Evolutionary conservation across 1,140 invertebrate species (phyloP), one percentile per base, ranked within the genome.

Genomic region (Coboldia fuscipes): DNA sequence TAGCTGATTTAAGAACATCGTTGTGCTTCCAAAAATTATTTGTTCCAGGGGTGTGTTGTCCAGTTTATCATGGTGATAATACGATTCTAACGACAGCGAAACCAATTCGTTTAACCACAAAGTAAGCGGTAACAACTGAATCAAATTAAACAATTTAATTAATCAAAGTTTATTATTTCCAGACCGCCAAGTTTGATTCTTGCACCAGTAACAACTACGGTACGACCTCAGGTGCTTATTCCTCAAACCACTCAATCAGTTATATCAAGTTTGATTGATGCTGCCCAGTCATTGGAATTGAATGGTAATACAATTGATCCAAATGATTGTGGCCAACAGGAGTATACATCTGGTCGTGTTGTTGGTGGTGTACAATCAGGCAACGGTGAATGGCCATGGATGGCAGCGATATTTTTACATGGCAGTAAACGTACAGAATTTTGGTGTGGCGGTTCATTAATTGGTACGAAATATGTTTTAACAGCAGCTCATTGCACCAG

Each of bases 401-500:
- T 89, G 80, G 85, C 81, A 1, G 86, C 86, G 2, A 85, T 93
- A 40, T 90, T 82, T 47, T 61, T 92, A 16, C 80, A 86, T 45
- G 82, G 83, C 7, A 72, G 75, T 19, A 68, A 77, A 40, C 65
- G 81, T 13, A 80, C 77, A 0, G 86, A 92, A 57, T 92, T 92
- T 58, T 92, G 85, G 80, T 93, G 88, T 45, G 88, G 86, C 1
- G 88, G 85, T 2, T 83, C 84, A 0, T 58, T 94, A 6, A 78
- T 94, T 21, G 75, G 73, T 8, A 57, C 68, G 10, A 65, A 67
- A 36, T 77, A 88, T 46, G 69, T 93, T 18, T 62, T 93, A 1
- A 92, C 88, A 1, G 86, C 86, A 2, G 86, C 86, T 12, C 88
- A 94, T 66, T 93, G 86, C 48, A 90, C 78, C 2, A 67, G 76